Conservation (phyloP, 2,888 invertebrate species). For the Cabera pusaria region DNA sequence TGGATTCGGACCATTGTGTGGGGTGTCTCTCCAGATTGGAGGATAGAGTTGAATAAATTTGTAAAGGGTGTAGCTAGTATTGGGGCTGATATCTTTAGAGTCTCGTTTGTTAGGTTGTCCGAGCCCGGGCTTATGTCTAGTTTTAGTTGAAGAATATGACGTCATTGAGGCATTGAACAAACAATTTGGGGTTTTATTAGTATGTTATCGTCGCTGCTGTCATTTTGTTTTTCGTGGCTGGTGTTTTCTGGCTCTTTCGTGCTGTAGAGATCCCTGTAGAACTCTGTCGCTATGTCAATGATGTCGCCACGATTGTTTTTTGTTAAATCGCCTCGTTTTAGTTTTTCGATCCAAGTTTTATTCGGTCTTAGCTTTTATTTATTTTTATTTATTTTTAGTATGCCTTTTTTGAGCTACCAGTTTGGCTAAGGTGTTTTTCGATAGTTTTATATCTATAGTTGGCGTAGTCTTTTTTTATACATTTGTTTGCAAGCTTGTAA, state of each 20-base stretch:
- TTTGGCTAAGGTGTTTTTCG: slow-evolving; percentile 17
- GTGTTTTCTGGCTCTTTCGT: slow-evolving; percentile 1
- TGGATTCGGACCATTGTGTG: too few species aligned
- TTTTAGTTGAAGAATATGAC: too few species aligned
- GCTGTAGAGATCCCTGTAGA: slow-evolving; percentile 18
- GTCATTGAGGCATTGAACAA: too few species aligned
- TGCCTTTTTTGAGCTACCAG: slow-evolving; percentile 5
- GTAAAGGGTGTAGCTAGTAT: too few species aligned
- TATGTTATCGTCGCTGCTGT: not conserved
- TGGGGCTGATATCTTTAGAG: too few species aligned
- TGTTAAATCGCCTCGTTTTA: not conserved
- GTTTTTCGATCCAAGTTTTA: slow-evolving; percentile 18
- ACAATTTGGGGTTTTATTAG: not conserved
- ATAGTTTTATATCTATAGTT: slow-evolving; percentile 3
- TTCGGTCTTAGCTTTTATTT: slow-evolving; percentile 16
- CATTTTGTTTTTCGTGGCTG: too few species aligned
- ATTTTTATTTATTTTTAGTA: too few species aligned
- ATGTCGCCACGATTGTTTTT: slow-evolving; percentile 8
- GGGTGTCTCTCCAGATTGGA: too few species aligned
- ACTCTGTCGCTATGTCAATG: slow-evolving; percentile 14
- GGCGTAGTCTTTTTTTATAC: not conserved
- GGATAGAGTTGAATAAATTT: too few species aligned
- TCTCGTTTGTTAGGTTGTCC: not conserved
- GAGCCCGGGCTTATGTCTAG: slow-evolving; percentile 25
- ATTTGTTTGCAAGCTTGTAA: slow-evolving; percentile 1